A percentile compares a stretch with the other conserved stretches of the same genome.
Conservation (phyloP, 2,888 invertebrate genomes). For the Elegia similella region DNA sequence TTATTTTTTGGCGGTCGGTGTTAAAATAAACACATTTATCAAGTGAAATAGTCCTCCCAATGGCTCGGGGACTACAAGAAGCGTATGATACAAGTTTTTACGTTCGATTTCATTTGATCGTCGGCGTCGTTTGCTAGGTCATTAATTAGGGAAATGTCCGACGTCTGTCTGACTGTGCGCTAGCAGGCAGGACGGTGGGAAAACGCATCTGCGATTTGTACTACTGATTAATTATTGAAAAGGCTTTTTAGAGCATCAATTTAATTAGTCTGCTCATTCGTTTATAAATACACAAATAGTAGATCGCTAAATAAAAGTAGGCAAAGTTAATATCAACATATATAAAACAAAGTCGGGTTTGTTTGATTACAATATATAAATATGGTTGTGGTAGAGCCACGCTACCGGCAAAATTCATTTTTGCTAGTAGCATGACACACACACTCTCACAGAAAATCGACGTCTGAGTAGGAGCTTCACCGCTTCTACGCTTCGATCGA, state of each 20-base stretch:
- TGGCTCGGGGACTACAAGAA: slow-evolving; percentile 40
- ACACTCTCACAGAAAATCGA: too few relatives aligned
- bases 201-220: slow-evolving; percentile 8
- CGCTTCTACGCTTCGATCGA: too few relatives aligned
- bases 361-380: too few relatives aligned
- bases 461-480: too few relatives aligned
- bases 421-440: too few relatives aligned
- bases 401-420: too few relatives aligned
- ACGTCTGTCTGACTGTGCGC: slow-evolving; percentile 33
- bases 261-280: background rate
- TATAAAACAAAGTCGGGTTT: too few relatives aligned
- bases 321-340: too few relatives aligned
- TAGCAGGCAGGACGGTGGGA: slow-evolving; percentile 7
- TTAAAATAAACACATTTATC: background rate
- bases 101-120: slow-evolving; percentile 50
- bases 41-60: slow-evolving; percentile 21
- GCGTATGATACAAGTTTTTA: slow-evolving; percentile 56
- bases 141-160: slow-evolving; percentile 67
- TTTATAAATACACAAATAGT: background rate
- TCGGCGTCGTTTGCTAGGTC: slow-evolving; percentile 57
- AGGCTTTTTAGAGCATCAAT: background rate
- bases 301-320: too few relatives aligned
- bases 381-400: too few relatives aligned
- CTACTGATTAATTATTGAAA: slow-evolving; percentile 9
- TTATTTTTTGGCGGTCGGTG: too few relatives aligned